Conservation (phyloP, 2,113 vertebrate genomes). For the Pao palembangensis region DNA sequence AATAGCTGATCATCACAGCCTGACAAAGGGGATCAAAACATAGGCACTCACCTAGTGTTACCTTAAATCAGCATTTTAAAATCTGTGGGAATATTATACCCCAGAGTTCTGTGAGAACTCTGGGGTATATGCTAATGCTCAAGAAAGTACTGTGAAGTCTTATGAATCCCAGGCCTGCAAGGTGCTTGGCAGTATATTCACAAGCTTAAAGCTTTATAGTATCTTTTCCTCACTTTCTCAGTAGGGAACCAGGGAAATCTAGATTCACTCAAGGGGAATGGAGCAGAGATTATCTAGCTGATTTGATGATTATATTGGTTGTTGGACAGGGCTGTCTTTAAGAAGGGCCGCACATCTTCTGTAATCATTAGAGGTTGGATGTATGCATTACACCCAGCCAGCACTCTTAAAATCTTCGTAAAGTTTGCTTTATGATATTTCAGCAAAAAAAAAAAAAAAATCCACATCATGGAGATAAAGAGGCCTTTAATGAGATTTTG, state of each 20-base stretch:
- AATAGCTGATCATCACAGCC: slow-evolving; percentile 48
- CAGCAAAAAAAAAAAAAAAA: slow-evolving; percentile 15
- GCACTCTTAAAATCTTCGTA: slow-evolving; percentile 22
- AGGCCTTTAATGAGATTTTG: slow-evolving; percentile 30
- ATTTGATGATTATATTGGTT: slow-evolving; percentile 51
- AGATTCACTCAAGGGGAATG: slow-evolving; percentile 40
- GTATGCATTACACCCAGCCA: slow-evolving; percentile 27
- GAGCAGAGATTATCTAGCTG: slow-evolving; percentile 48
- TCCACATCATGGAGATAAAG: slow-evolving; percentile 12
- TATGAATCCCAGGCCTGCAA: slow-evolving; percentile 42
- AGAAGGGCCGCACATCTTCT: slow-evolving; percentile 12
- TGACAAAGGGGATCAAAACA: slow-evolving; percentile 61
- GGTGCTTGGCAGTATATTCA: slow-evolving; percentile 40
- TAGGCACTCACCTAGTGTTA: slow-evolving; percentile 47
- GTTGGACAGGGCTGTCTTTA: slow-evolving; percentile 39
- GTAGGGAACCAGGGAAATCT: slow-evolving; percentile 27
- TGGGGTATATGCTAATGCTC: slow-evolving; percentile 62
- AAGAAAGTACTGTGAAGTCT: slow-evolving; percentile 52
- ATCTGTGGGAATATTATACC: slow-evolving; percentile 48
- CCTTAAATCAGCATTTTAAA: slow-evolving; percentile 56
- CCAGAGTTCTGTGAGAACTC: slow-evolving; percentile 46
- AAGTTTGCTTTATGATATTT: slow-evolving; percentile 43
- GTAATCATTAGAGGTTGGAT: slow-evolving; percentile 38
- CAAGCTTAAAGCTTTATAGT: slow-evolving; percentile 48
- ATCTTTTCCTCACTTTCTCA: slow-evolving; percentile 30